These are phyloP conservation scores for Rhagoletis zephyria DNA, from an alignment of 1,140 invertebrate species.

Conservation along the genomic window DNA sequence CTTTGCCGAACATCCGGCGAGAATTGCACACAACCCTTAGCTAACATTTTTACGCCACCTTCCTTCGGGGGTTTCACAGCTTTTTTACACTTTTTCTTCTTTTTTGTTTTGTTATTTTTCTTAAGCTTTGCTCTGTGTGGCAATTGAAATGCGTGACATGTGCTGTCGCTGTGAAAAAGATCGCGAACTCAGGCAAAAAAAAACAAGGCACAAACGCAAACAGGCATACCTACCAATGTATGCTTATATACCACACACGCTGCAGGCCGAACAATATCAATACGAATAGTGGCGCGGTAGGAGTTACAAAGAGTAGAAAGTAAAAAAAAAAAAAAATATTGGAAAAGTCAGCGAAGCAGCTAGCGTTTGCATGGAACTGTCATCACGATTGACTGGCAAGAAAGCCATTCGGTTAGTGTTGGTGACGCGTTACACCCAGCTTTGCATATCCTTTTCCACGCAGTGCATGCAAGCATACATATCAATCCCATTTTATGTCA, in stretches of 20 bases:
- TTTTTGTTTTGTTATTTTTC: too few species aligned
- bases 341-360: neutral
- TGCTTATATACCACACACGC: neutral
- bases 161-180: conserved; percentile 2
- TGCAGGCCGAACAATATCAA: conserved; percentile 9
- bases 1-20: neutral
- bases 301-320: neutral
- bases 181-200: neutral
- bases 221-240: neutral
- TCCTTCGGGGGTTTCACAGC: neutral
- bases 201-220: neutral
- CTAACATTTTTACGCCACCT: neutral
- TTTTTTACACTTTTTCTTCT: neutral
- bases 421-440: neutral
- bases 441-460: neutral
- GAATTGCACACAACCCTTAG: neutral
- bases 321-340: conserved; percentile 1
- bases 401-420: neutral
- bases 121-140: neutral
- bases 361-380: neutral
- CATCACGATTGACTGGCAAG: neutral
- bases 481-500: neutral
- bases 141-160: conserved; percentile 38
- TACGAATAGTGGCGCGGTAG: conserved; percentile 6
- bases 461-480: neutral